Percentiles rank a stretch among this genome's conserved stretches.
These are phyloP conservation scores for Caenorhabditis brenneri DNA, from an alignment of 1,140 invertebrate species.

Conservation along the genomic window DNA sequence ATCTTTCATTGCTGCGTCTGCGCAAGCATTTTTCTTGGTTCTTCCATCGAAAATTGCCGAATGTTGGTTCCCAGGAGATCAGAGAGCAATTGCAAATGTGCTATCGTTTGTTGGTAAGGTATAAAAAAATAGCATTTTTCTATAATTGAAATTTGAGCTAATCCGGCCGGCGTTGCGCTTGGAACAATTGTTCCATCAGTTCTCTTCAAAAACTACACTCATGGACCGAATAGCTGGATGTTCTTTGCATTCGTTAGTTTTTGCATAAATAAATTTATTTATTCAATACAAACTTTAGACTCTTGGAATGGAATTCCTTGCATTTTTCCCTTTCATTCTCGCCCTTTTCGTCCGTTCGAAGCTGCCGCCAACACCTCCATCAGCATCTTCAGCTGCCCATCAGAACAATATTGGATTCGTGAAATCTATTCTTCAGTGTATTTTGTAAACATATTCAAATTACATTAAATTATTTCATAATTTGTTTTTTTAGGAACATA, in stretches of 20 bases:
- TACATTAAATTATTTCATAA: background rate
- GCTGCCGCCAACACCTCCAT: conserved; percentile 43
- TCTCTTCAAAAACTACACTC: conserved; percentile 55
- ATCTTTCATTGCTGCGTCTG: conserved; percentile 61
- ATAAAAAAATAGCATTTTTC: background rate
- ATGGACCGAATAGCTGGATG: conserved; percentile 57
- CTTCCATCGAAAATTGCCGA: conserved; percentile 70
- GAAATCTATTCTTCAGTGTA: conserved; percentile 32
- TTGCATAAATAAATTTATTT: background rate
- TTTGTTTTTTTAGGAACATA: conserved; percentile 38
- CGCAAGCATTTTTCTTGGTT: conserved; percentile 68
- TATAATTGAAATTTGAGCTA: conserved; percentile 57
- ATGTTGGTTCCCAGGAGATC: conserved; percentile 66
- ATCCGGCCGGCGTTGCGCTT: conserved; percentile 68
- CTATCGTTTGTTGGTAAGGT: conserved; percentile 62
- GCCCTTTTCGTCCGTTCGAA: background rate
- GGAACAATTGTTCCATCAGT: conserved; percentile 66
- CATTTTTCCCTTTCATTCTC: background rate
- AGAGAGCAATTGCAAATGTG: conserved; percentile 67
- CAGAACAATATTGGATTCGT: conserved; percentile 25
- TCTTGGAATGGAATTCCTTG: conserved; percentile 6
- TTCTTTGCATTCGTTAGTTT: conserved; percentile 39
- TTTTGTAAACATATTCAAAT: conserved; percentile 22
- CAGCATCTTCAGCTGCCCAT: conserved; percentile 34
- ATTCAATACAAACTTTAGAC: conserved; percentile 3